Conservation (phyloP, 2,113 vertebrate species). For the Coregonus clupeaformis region DNA sequence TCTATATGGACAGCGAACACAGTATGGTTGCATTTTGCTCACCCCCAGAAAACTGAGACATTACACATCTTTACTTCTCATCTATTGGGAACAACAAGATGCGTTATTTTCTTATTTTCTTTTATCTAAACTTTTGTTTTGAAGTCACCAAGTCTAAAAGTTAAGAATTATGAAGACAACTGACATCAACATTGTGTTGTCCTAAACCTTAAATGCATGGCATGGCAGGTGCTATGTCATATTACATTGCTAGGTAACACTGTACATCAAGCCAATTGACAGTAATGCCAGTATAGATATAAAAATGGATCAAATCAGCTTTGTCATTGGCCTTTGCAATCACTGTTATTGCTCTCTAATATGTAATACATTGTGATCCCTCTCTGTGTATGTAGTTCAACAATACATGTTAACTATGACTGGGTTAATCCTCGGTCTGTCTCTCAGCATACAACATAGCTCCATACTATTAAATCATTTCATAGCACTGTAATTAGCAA, state of each 20-base stretch:
- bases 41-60: constrained; percentile 4
- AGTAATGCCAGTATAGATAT: background rate
- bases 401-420: no score
- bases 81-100: background rate
- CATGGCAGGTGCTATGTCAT: background rate
- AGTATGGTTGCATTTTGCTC: background rate
- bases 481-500: no score
- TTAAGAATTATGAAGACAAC: no score
- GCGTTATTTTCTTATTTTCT: background rate
- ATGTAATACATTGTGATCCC: background rate
- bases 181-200: no score
- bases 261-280: background rate
- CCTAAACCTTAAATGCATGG: background rate
- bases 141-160: background rate
- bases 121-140: background rate
- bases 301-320: background rate
- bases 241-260: background rate
- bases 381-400: background rate
- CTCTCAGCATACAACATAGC: no score
- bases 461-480: no score
- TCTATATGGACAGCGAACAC: background rate
- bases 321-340: background rate
- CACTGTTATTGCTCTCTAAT: background rate
- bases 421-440: no score
- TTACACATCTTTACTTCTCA: no score